Base-by-base conservation (phyloP, 2,113 vertebrate genomes). In the Cygnus atratus region DNA sequence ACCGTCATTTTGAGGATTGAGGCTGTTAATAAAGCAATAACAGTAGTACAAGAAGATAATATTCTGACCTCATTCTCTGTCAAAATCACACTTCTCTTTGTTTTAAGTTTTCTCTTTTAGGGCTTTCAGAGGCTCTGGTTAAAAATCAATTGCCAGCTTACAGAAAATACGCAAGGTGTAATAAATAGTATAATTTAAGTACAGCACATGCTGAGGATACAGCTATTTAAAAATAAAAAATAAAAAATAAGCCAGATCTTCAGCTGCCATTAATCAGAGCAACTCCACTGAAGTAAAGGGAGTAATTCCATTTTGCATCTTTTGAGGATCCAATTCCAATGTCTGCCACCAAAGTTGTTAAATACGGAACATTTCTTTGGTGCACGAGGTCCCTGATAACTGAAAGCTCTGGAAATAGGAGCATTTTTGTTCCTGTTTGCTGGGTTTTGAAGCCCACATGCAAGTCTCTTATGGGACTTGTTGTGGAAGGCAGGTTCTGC, bases 401-500 rank as follows among this genome's bases (percentile, higher is more conserved):
- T 29, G 44, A 79, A 84, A 88, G 37, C 50, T 20, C n/a, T 79
- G 67, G 35, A 88, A 92, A 74, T 9, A 67, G 59, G n/a, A 77
- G 6, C 19, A 37, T 52, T 33, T 65, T 87, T 79, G 19, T 48
- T 48, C 46, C 46, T 48, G 10, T 48, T 48, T 48, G 46, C 46
- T 48, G 10, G 54, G 17, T 75, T 94, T 57, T 4, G 3, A 84
- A 37, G 41, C 29, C 31, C 31, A 22, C 16, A 44, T 9, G 25
- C n/a, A 25, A 72, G 11, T 11, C 35, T 17, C 58, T 79, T 80
- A 50, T n/a, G 13, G n/a, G 41, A 59, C 37, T 12, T 62, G 24
- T 54, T 93, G 33, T 66, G 37, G 16, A 93, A 95, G 55, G 31
- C 66, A 87, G 62, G 71, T 88, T 79, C 90, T 87, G 76, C 68